A percentile compares a stretch with the other conserved stretches of the same genome.
These are phyloP conservation scores for Phyllotis vaccarum DNA, from an alignment of 2,797 vertebrate genomes.

Conservation along the genomic window DNA sequence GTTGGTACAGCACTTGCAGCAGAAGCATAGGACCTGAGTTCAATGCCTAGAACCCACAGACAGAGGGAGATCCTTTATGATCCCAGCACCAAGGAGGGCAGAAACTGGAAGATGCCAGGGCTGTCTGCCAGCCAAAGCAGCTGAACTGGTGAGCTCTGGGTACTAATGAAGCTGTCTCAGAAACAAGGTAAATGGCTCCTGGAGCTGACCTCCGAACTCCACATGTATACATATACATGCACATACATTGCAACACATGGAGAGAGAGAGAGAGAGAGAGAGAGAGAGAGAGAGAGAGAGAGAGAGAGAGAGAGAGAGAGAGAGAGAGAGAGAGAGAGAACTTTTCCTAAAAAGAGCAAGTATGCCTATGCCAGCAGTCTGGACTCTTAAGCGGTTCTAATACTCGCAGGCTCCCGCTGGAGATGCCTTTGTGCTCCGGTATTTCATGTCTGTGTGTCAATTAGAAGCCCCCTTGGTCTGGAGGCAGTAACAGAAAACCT, in stretches of 20 bases:
- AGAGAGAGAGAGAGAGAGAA: too few species aligned
- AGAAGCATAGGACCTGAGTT: neutral
- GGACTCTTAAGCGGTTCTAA: neutral
- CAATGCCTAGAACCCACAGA: neutral
- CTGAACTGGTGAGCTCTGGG: neutral
- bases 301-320: neutral
- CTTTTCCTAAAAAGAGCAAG: neutral
- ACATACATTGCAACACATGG: neutral
- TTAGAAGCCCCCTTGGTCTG: neutral
- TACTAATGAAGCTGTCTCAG: neutral
- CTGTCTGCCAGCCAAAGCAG: neutral
- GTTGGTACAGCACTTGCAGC: neutral
- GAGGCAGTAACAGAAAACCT: conserved; percentile 7
- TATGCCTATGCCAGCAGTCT: neutral
- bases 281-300: neutral
- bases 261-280: neutral
- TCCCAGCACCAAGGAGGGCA: neutral
- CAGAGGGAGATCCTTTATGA: neutral
- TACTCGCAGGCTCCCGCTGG: too few species aligned
- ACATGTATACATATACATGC: neutral
- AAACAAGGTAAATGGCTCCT: neutral
- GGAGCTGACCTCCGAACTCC: neutral
- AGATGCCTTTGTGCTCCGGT: neutral
- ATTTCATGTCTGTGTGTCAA: neutral
- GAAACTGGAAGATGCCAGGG: neutral